Conservation (phyloP, 2,113 vertebrate species). For the Aldabrachelys gigantea region DNA sequence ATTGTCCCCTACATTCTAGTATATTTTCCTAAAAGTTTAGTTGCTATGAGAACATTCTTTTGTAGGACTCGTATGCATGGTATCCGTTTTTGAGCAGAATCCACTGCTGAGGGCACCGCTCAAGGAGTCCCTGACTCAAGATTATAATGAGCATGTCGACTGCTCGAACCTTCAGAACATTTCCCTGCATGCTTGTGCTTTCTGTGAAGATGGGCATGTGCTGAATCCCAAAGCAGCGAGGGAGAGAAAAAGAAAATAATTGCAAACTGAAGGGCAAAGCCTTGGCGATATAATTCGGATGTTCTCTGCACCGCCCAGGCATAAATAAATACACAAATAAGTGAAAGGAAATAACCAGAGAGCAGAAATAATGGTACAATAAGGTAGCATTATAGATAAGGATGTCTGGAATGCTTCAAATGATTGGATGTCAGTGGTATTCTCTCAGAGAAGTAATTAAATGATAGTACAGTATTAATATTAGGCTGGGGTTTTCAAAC, state of each 20-base stretch:
- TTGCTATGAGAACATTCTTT: not conserved
- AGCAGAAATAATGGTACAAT: not conserved
- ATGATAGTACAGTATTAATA: not conserved
- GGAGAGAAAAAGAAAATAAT: rapidly evolving
- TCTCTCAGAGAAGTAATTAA: not conserved
- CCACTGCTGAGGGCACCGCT: rapidly evolving
- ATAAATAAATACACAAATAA: rapidly evolving
- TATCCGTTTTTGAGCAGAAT: not conserved
- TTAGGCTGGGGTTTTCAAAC: not conserved
- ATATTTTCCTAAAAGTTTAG: not conserved
- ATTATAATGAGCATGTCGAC: rapidly evolving
- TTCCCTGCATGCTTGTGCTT: not conserved
- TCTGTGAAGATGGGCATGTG: not conserved
- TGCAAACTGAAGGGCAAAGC: rapidly evolving
- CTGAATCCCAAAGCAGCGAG: not conserved
- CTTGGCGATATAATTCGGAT: not conserved
- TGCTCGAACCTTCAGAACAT: rapidly evolving
- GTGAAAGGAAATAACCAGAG: not conserved
- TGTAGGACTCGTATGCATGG: not conserved
- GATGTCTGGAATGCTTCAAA: rapidly evolving
- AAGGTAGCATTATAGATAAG: not conserved
- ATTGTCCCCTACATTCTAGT: not conserved
- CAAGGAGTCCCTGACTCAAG: rapidly evolving
- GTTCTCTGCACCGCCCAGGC: not conserved
- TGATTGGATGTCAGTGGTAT: not conserved